Conservation (phyloP, 2,113 vertebrate species). For the Hemiscyllium ocellatum region DNA sequence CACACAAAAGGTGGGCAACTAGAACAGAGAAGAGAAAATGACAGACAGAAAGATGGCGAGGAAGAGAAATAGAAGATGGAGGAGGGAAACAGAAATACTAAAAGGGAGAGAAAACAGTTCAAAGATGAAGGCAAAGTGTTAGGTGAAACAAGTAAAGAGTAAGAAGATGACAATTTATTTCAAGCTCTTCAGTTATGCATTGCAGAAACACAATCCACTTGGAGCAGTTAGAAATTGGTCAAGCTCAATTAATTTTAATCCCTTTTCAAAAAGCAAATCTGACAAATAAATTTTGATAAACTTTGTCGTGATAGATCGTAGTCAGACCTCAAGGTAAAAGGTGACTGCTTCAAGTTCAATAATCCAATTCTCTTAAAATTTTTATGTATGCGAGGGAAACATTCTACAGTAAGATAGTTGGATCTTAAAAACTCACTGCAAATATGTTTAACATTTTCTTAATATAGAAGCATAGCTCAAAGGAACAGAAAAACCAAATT, state of each 20-base stretch:
- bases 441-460: background rate
- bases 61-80: background rate
- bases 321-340: background rate
- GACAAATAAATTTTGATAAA: background rate
- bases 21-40: background rate
- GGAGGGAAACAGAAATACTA: too few species aligned
- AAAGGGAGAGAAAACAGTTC: too few species aligned
- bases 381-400: background rate
- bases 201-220: background rate
- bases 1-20: too few species aligned
- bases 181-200: background rate
- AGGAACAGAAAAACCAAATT: background rate
- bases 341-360: background rate
- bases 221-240: background rate
- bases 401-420: background rate
- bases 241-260: background rate
- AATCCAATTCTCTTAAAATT: background rate
- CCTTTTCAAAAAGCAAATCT: background rate
- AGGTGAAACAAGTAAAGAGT: too few species aligned
- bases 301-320: background rate
- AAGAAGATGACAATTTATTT: too few species aligned
- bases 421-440: background rate
- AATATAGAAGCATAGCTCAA: background rate
- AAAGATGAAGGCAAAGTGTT: too few species aligned
- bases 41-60: background rate